phyloP scores from a whole-genome alignment of 1,140 invertebrate species.

The Anadara kagoshimensis region DNA sequence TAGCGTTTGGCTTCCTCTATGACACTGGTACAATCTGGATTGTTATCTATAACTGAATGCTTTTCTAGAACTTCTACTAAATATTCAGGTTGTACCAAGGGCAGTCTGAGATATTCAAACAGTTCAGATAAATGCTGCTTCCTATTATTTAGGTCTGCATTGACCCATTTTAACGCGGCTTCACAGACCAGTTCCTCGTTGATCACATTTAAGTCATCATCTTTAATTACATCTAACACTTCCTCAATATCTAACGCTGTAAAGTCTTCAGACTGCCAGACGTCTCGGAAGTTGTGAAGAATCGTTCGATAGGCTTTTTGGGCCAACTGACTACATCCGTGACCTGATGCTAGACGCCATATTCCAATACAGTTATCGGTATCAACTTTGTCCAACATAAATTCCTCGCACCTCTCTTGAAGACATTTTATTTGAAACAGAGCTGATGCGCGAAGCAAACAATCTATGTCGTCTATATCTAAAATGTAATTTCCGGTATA shows the following conservation, averaged over 20 bases:
- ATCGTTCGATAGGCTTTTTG: slow-evolving; percentile 43
- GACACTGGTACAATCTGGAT: slow-evolving; percentile 8
- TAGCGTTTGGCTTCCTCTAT: slow-evolving; percentile 36
- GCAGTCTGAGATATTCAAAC: slow-evolving; percentile 56
- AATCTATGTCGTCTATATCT: slow-evolving; percentile 80
- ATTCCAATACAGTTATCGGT: slow-evolving; percentile 94
- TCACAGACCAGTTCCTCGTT: slow-evolving; percentile 58
- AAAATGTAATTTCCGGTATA: slow-evolving; percentile 46
- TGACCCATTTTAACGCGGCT: slow-evolving; percentile 50
- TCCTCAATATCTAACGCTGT: slow-evolving; percentile 50
- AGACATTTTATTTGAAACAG: slow-evolving; percentile 88
- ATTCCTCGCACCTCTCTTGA: slow-evolving; percentile 89
- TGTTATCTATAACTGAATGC: neutral
- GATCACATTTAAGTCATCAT: slow-evolving; percentile 55
- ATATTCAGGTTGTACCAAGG: slow-evolving; percentile 44
- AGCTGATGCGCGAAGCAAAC: slow-evolving; percentile 86
- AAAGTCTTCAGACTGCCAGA: slow-evolving; percentile 52
- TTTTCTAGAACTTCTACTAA: slow-evolving; percentile 23
- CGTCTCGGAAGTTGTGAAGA: slow-evolving; percentile 55
- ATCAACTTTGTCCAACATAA: slow-evolving; percentile 89
- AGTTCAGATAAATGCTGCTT: slow-evolving; percentile 24
- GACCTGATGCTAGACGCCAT: slow-evolving; percentile 89
- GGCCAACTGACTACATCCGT: slow-evolving; percentile 69
- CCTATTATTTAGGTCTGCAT: slow-evolving; percentile 36
- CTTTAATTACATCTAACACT: slow-evolving; percentile 49